A percentile compares a stretch with the other conserved stretches of the same genome.
Conservation (phyloP, 2,113 vertebrate genomes). For the Perognathus longimembris region DNA sequence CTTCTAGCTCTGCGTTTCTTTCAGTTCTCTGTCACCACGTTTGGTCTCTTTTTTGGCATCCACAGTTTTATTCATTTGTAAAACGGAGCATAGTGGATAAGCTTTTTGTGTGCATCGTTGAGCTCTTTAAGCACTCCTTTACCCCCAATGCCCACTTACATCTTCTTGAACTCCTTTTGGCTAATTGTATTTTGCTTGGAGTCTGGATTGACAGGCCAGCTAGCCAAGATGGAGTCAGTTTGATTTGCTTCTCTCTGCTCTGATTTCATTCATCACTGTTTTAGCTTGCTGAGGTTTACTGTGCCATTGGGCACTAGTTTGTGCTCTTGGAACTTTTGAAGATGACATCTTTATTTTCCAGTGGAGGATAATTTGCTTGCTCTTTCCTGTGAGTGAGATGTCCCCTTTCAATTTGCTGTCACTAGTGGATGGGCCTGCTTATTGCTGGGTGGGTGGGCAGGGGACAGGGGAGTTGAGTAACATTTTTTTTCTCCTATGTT, state of each 20-base stretch:
- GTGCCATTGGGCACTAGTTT: not conserved
- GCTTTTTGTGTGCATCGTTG: not conserved
- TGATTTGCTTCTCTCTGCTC: not conserved
- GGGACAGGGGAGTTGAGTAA: slow-evolving; percentile 13
- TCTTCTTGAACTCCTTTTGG: not conserved
- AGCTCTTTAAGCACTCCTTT: slow-evolving; percentile 30
- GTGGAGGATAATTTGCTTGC: slow-evolving; percentile 75
- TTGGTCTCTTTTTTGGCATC: not conserved
- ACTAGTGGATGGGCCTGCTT: slow-evolving; percentile 71
- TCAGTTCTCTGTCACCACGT: no score
- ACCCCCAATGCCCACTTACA: not conserved
- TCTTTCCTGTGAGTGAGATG: slow-evolving; percentile 71
- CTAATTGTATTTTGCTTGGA: slow-evolving; percentile 1
- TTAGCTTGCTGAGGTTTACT: not conserved
- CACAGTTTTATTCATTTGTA: not conserved
- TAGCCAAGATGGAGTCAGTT: not conserved
- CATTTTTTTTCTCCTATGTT: slow-evolving; percentile 37
- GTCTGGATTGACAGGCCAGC: not conserved
- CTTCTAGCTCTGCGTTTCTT: not conserved
- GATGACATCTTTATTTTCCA: slow-evolving; percentile 67
- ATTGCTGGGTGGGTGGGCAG: slow-evolving; percentile 44
- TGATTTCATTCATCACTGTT: not conserved
- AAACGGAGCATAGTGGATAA: not conserved
- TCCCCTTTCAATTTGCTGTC: slow-evolving; percentile 81
- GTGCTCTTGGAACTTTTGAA: slow-evolving; percentile 6